Evolutionary conservation across 1,140 invertebrate genomes (phyloP).

Genomic region (Sycophila sp.): DNA sequence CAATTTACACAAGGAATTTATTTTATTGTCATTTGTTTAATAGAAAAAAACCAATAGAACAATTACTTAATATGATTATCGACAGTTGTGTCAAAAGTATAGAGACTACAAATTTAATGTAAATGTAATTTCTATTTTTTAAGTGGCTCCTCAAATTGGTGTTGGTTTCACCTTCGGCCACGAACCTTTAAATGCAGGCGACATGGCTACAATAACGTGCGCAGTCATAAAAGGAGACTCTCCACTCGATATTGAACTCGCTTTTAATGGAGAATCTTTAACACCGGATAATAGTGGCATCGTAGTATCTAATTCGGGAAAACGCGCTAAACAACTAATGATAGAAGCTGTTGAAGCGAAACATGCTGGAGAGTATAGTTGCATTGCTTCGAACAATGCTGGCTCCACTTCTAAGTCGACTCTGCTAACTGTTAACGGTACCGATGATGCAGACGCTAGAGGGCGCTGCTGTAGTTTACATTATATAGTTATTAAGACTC

Average conservation of each 20-base stretch:
- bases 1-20: background rate
- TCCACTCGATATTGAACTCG: conserved; percentile 78
- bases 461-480: background rate
- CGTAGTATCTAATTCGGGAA: conserved; percentile 70
- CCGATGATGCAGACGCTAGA: background rate
- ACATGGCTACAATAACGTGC: conserved; percentile 73
- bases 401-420: conserved; percentile 71
- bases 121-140: conserved; percentile 46
- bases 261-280: conserved; percentile 68
- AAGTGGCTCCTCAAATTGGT: conserved; percentile 78
- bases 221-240: conserved; percentile 78
- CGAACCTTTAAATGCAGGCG: conserved; percentile 74
- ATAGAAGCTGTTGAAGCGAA: conserved; percentile 73
- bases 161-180: conserved; percentile 77
- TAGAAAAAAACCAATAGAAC: background rate
- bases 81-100: too few species aligned
- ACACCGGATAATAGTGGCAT: conserved; percentile 60
- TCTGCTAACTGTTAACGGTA: conserved; percentile 74
- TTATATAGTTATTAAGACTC: conserved; percentile 14
- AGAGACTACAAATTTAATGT: too few species aligned
- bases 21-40: background rate
- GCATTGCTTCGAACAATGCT: conserved; percentile 75
- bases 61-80: too few species aligned
- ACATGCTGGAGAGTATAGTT: conserved; percentile 76
- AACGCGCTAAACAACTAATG: conserved; percentile 72